phyloP scores from a whole-genome alignment of 2,113 vertebrate species.

The Podarcis raffonei region DNA sequence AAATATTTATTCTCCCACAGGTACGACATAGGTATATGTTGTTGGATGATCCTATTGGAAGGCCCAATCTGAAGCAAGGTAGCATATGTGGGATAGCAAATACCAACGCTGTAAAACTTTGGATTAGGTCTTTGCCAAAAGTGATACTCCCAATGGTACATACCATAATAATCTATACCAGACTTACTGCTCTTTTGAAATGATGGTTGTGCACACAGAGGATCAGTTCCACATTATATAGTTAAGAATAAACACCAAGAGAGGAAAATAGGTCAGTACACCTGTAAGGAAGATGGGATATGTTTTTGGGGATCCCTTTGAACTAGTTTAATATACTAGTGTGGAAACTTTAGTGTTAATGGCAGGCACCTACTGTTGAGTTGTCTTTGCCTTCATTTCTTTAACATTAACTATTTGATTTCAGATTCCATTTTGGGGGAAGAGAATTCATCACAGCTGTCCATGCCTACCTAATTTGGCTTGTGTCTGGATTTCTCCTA shows the following conservation, averaged over 20 bases:
- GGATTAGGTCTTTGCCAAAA: not conserved
- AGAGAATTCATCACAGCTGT: slow-evolving; percentile 88
- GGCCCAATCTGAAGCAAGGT: not conserved
- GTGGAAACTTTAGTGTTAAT: not conserved
- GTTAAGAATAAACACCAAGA: not conserved
- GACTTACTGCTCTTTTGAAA: not conserved
- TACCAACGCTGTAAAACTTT: not conserved
- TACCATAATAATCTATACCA: not conserved
- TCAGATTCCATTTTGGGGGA: slow-evolving; percentile 89
- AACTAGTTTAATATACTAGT: not conserved
- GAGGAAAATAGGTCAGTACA: slow-evolving; percentile 17
- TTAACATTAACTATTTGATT: slow-evolving; percentile 26
- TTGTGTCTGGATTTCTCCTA: slow-evolving; percentile 76
- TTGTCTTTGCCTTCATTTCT: not conserved
- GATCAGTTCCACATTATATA: not conserved
- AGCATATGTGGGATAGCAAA: not conserved
- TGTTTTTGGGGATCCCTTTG: slow-evolving; percentile 2
- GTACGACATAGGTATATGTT: not conserved
- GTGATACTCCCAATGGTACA: not conserved
- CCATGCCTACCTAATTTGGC: slow-evolving; percentile 87
- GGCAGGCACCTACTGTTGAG: rapidly evolving
- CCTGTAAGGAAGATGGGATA: not conserved
- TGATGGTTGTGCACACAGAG: not conserved
- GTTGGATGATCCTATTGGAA: not conserved
- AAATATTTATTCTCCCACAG: not conserved